These are phyloP conservation scores for Sylvietta virens DNA, from an alignment of 2,113 vertebrate species.

Conservation along the genomic window DNA sequence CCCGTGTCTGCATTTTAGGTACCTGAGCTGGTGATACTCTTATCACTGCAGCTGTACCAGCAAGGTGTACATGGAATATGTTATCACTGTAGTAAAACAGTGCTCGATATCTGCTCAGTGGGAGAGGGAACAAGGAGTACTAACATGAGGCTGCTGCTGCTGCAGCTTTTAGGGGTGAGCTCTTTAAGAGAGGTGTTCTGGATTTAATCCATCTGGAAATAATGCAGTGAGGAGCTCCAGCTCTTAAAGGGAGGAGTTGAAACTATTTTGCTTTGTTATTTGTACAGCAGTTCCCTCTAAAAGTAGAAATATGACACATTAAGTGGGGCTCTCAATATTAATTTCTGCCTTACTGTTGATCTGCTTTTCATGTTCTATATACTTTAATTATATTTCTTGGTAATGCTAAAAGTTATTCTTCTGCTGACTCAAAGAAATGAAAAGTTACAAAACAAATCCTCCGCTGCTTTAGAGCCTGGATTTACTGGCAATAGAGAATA, in stretches of 20 bases:
- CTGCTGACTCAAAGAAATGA: background rate
- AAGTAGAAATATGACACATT: background rate
- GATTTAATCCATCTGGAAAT: background rate
- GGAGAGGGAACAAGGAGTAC: background rate
- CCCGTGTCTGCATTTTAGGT: background rate
- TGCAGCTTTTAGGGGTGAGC: background rate
- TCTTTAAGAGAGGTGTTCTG: background rate
- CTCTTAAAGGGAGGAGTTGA: background rate
- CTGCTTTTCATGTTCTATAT: background rate
- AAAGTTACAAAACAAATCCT: background rate
- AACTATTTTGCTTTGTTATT: background rate
- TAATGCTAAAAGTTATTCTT: background rate
- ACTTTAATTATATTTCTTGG: background rate
- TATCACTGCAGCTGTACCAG: background rate
- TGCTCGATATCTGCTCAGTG: background rate
- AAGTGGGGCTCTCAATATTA: background rate
- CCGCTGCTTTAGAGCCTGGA: background rate
- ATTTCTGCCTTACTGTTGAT: background rate
- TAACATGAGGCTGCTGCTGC: background rate
- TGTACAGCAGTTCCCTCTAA: background rate
- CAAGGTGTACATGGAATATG: accelerated
- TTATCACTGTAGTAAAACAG: background rate
- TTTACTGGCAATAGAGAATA: background rate
- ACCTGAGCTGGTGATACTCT: background rate
- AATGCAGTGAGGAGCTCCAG: background rate